Conservation (phyloP, 2,113 vertebrate species). For the Cranoglanis bouderius region DNA sequence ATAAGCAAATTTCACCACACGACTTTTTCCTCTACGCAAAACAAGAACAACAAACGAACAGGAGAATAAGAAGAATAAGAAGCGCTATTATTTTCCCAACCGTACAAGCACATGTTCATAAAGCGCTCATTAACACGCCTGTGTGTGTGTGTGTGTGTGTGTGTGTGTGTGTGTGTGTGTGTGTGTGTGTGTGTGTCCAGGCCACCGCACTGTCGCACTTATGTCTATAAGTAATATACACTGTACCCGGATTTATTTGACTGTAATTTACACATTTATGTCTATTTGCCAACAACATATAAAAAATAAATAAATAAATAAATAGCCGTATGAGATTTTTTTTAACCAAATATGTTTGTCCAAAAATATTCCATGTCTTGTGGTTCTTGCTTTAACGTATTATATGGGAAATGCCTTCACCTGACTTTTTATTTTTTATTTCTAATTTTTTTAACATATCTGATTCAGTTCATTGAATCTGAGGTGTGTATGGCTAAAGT, state of each 20-base stretch:
- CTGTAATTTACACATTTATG: not conserved
- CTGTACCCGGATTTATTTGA: not conserved
- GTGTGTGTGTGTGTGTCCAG: constrained; percentile 4
- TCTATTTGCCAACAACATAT: no score
- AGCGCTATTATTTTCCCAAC: not conserved
- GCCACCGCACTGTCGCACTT: not conserved
- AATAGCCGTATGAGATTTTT: not conserved
- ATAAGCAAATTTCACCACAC: not conserved
- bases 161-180: constrained; percentile 8
- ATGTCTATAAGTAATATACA: not conserved
- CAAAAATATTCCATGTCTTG: not conserved
- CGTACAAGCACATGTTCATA: not conserved
- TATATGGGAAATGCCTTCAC: not conserved
- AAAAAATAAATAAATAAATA: no score
- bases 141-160: constrained; percentile 2
- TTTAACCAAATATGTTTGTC: not conserved
- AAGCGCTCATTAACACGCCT: not conserved
- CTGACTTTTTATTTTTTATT: not conserved
- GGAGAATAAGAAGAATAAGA: not conserved
- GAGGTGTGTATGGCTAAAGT: not conserved
- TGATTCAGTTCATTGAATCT: not conserved
- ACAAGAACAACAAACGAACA: not conserved
- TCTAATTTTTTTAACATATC: not conserved
- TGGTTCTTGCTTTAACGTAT: not conserved
- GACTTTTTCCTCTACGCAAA: not conserved